These are phyloP conservation scores for Trichoplusia ni DNA, from an alignment of 1,140 invertebrate species.

Conservation along the genomic window DNA sequence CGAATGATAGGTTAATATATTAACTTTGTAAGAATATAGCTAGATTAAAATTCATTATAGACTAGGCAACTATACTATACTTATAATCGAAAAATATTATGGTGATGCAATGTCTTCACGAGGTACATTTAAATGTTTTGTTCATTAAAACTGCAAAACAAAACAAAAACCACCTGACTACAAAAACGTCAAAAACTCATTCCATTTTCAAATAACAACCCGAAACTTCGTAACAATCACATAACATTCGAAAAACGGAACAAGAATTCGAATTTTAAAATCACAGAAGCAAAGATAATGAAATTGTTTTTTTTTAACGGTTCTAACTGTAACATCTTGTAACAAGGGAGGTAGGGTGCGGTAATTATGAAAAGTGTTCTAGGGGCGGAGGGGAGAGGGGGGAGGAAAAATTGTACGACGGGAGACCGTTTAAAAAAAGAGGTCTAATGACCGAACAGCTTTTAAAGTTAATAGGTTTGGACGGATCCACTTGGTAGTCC, in stretches of 20 bases:
- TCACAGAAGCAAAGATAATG: slow-evolving; percentile 27
- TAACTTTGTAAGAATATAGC: too few relatives aligned
- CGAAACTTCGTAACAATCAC: background rate
- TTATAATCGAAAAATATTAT: too few relatives aligned
- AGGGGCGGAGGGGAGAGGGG: slow-evolving; percentile 38
- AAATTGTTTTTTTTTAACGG: slow-evolving; percentile 30
- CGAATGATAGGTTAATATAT: too few relatives aligned
- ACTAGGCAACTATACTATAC: too few relatives aligned
- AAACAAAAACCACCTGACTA: too few relatives aligned
- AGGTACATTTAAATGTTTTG: too few relatives aligned
- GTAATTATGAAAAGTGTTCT: slow-evolving; percentile 64
- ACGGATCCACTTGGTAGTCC: slow-evolving; percentile 45
- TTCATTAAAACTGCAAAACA: too few relatives aligned
- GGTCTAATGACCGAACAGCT: slow-evolving; percentile 65
- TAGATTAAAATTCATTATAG: too few relatives aligned
- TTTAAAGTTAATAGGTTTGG: slow-evolving; percentile 73
- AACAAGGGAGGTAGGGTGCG: slow-evolving; percentile 40
- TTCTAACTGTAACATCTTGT: slow-evolving; percentile 49
- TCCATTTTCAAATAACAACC: too few relatives aligned
- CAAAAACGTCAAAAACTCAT: too few relatives aligned
- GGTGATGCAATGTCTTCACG: too few relatives aligned
- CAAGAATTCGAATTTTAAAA: background rate
- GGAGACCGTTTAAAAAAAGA: slow-evolving; percentile 64
- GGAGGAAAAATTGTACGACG: slow-evolving; percentile 45
- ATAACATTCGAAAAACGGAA: background rate